Base-by-base conservation (phyloP, 2,797 vertebrate genomes). In the Gastrophryne carolinensis region DNA sequence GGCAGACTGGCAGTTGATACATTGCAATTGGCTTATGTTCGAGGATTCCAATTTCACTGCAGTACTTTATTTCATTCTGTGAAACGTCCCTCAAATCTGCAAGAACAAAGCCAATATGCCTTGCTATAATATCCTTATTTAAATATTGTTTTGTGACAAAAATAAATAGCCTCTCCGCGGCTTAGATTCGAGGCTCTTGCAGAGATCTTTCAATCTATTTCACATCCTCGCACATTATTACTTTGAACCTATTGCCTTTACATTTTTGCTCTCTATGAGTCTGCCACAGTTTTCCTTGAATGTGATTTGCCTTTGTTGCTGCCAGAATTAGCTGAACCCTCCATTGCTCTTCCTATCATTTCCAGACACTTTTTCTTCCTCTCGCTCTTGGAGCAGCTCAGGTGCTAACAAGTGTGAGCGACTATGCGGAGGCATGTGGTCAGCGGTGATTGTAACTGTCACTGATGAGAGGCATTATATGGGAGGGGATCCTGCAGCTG, bases 351-450 rank as follows among this genome's bases (percentile, higher is more conserved):
- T 65, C 75, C 52, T 78, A 49, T 53, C 32, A 17, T 60, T 44
- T 66, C 41, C 61, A 65, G 50, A 24, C 35, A 72, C 54, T 10
- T 65, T 44, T 30, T 53, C 35, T 49, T 49, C n/a, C 23, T 34
- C 56, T 47, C 44, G 5, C 44, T 47, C 50, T 47, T 37, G 23
- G 32, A 71, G 52, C 37, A 44, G 47, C 61, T 49, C 60, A 72
- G 75, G 68, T 78, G 68, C 63, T 78, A 78, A 78, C 75, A 78
- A 78, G 75, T 78, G 75, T 72, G 75, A 78, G 75, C 79, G 72
- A 0, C 78, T 80, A 13, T 23, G 32, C 68, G 41, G 75, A 26
- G 72, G 54, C 75, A 81, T 82, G 8, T 35, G 56, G 21, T 34
- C 77, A 37, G 17, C 65, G 73, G 65, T 70, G 1, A 29, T 56